A percentile compares a stretch with the other conserved stretches of the same genome.
Conservation (phyloP, 2,888 invertebrate genomes). For the Teleiodes luculella region DNA sequence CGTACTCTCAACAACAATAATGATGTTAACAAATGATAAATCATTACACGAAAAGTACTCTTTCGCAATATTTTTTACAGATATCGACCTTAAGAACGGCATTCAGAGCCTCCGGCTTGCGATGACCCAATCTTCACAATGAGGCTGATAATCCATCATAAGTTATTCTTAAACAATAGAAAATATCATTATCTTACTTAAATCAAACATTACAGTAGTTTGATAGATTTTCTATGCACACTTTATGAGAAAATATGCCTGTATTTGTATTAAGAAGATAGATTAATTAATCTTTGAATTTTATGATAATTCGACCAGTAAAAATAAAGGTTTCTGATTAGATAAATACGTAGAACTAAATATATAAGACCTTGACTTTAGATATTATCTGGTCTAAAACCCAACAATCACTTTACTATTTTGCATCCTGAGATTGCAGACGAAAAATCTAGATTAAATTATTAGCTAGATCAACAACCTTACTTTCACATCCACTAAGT, state of each 20-base stretch:
- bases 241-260: too few relatives aligned
- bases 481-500: slow-evolving; percentile 42
- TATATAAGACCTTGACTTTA: neutral
- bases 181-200: slow-evolving; percentile 41
- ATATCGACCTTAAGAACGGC: slow-evolving; percentile 20
- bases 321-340: too few relatives aligned
- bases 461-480: slow-evolving; percentile 15
- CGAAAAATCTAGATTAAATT: slow-evolving; percentile 38
- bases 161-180: slow-evolving; percentile 28
- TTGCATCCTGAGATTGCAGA: slow-evolving; percentile 31
- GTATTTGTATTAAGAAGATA: too few relatives aligned
- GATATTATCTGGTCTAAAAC: neutral
- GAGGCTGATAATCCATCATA: slow-evolving; percentile 45
- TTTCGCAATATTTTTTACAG: neutral
- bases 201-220: slow-evolving; percentile 17
- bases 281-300: too few relatives aligned
- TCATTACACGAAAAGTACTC: neutral
- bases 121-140: slow-evolving; percentile 41
- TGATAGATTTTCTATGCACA: neutral
- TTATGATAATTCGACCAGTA: too few relatives aligned
- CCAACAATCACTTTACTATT: slow-evolving; percentile 16
- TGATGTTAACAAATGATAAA: neutral
- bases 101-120: slow-evolving; percentile 33
- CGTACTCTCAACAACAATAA: neutral
- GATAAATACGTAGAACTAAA: too few relatives aligned